These are phyloP conservation scores for Platycheirus rosarum DNA, from an alignment of 2,888 invertebrate species.

Conservation along the genomic window DNA sequence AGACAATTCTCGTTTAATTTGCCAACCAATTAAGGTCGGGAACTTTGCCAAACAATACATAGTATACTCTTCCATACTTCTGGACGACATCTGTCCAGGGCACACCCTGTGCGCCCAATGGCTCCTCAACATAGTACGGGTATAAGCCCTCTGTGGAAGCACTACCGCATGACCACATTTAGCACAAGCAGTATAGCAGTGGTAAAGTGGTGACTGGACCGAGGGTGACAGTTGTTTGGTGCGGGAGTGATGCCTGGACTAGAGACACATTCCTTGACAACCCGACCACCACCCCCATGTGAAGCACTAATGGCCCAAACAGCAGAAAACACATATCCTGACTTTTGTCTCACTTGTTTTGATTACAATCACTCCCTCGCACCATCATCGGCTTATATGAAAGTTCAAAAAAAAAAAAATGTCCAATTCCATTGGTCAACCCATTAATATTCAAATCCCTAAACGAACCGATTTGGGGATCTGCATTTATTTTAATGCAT, in stretches of 20 bases:
- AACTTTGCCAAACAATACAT: slow-evolving; percentile 69
- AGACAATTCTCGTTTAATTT: slow-evolving; percentile 64
- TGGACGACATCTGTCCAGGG: slow-evolving; percentile 33
- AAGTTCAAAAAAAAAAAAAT: neutral
- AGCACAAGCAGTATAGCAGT: slow-evolving; percentile 33
- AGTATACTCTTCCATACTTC: slow-evolving; percentile 37
- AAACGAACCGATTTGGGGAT: slow-evolving; percentile 50
- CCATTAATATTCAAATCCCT: slow-evolving; percentile 56
- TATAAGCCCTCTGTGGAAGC: slow-evolving; percentile 2
- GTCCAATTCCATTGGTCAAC: neutral
- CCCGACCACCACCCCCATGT: slow-evolving; percentile 11
- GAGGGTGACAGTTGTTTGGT: neutral
- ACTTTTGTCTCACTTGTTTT: slow-evolving; percentile 66
- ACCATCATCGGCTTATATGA: slow-evolving; percentile 4
- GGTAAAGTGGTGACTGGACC: neutral
- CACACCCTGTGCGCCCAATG: slow-evolving; percentile 40
- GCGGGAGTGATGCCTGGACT: neutral
- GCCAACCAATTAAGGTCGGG: slow-evolving; percentile 69
- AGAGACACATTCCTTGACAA: slow-evolving; percentile 31
- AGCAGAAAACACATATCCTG: slow-evolving; percentile 49
- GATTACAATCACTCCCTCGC: slow-evolving; percentile 41
- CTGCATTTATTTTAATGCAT: slow-evolving; percentile 54
- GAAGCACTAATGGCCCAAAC: slow-evolving; percentile 39
- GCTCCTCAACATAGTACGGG: neutral
- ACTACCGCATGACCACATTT: slow-evolving; percentile 25